phyloP scores from a whole-genome alignment of 1,140 invertebrate genomes.

The Cepaea nemoralis region DNA sequence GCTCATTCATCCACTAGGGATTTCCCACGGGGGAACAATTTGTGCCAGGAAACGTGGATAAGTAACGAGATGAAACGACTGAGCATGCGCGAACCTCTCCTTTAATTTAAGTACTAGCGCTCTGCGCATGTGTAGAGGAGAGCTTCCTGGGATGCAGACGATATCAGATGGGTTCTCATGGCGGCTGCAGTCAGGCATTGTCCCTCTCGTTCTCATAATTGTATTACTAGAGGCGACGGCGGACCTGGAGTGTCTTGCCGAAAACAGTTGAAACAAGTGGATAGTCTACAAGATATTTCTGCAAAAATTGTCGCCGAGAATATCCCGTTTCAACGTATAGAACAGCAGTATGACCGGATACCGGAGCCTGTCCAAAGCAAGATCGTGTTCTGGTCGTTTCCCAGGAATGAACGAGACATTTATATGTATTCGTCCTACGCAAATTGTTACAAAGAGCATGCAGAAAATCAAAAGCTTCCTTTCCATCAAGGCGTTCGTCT shows the following conservation, averaged over 20 bases:
- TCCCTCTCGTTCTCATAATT: slow-evolving; percentile 61
- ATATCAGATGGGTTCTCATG: slow-evolving; percentile 71
- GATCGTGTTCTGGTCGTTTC: slow-evolving; percentile 91
- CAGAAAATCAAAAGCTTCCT: slow-evolving; percentile 83
- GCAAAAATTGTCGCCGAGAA: slow-evolving; percentile 86
- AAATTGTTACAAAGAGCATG: slow-evolving; percentile 71
- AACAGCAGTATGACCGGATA: slow-evolving; percentile 87
- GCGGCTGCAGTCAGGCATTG: slow-evolving; percentile 72
- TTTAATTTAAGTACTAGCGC: slow-evolving; percentile 34
- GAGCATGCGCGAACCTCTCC: slow-evolving; percentile 53
- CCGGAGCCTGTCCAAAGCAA: slow-evolving; percentile 88
- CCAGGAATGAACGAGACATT: slow-evolving; percentile 86
- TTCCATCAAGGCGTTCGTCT: slow-evolving; percentile 88
- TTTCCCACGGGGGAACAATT: slow-evolving; percentile 57
- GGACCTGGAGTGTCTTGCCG: slow-evolving; percentile 61
- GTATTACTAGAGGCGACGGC: slow-evolving; percentile 51
- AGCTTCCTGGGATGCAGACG: slow-evolving; percentile 48
- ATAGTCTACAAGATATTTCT: slow-evolving; percentile 83
- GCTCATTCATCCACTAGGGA: slow-evolving; percentile 57
- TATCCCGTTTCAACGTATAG: slow-evolving; percentile 87
- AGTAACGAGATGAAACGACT: slow-evolving; percentile 2
- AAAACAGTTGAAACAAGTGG: slow-evolving; percentile 65
- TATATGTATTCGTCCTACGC: slow-evolving; percentile 89
- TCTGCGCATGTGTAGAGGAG: slow-evolving; percentile 62
- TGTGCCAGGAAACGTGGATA: slow-evolving; percentile 50